Base-by-base conservation (phyloP, 2,797 vertebrate genomes). In the Characodon lateralis region DNA sequence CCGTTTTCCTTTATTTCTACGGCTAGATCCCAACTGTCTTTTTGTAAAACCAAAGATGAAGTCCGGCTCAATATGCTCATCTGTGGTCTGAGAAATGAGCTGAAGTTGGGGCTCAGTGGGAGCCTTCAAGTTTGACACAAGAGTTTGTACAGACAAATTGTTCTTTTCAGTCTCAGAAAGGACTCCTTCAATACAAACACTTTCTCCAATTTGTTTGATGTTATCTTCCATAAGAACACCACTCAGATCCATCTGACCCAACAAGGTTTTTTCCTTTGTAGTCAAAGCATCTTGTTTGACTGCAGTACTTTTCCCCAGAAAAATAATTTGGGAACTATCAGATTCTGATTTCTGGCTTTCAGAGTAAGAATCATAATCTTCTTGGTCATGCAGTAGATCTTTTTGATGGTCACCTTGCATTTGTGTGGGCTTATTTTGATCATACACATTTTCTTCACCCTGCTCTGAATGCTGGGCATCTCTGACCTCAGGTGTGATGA, bases 1-100 rank as follows among this genome's bases (percentile, higher is more conserved):
- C 35, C 55, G 69, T 58, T 46, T 81, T 50, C 65, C 81, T 89
- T 85, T 86, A 72, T 41, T 78, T 59, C 72, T 90, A 58, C 89
- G 88, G 66, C 87, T 92, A 74, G 93, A 95, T 35, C 93, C 94
- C 7, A 95, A 81, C 87, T 94, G 95, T 80, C 80, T 91, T 81
- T 80, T 90, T 55, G 80, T 92, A 4, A 18, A 50, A 73, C 51
- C 18, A 43, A 31, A 26, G 39, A n/a, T 26, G 14, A 58, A 58
- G 39, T 14, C 24, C 12, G 6, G 2, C 14, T 71, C 26, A 24
- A 24, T 53, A 53, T 53, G 28, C 31, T 70, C 65, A 53, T 43
- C 43, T 16, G 10, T 24, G 28, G 13, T 50, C 8, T 35, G 26
- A 79, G 63, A 58, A 6, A 13, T 48, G 22, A 58, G 16, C 22